These are phyloP conservation scores for Xanthostigma xanthostigma DNA, from an alignment of 2,888 invertebrate genomes.

Conservation along the genomic window DNA sequence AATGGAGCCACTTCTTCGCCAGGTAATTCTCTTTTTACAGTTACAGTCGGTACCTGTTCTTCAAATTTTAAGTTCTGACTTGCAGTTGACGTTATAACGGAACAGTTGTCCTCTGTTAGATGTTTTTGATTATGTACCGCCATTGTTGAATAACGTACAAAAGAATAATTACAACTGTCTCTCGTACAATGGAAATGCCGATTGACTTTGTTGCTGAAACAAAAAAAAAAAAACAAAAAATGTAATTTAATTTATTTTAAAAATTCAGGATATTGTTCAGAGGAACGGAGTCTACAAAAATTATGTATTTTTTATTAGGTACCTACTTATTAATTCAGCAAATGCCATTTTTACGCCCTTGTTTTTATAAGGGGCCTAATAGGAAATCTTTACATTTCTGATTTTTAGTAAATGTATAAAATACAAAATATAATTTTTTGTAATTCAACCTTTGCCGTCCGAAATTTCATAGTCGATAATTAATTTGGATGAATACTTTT, in stretches of 20 bases:
- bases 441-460: too few species aligned
- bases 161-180: slow-evolving; percentile 53
- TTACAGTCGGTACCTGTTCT: slow-evolving; percentile 4
- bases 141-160: slow-evolving; percentile 61
- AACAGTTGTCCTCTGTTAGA: slow-evolving; percentile 21
- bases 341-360: too few species aligned
- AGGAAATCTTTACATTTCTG: too few species aligned
- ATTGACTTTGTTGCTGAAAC: slow-evolving; percentile 45
- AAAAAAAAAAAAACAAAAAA: slow-evolving; percentile 6
- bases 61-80: slow-evolving; percentile 9
- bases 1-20: slow-evolving; percentile 11
- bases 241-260: too few species aligned
- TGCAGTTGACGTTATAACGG: slow-evolving; percentile 7
- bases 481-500: too few species aligned
- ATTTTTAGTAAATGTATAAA: too few species aligned
- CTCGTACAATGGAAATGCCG: slow-evolving; percentile 64
- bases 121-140: slow-evolving; percentile 56
- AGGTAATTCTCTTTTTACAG: slow-evolving; percentile 18
- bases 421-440: too few species aligned
- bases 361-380: too few species aligned
- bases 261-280: neutral
- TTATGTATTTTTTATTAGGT: too few species aligned
- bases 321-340: too few species aligned
- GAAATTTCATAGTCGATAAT: too few species aligned
- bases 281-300: too few species aligned